These are phyloP conservation scores for Apocrypta bakeri DNA, from an alignment of 1,140 invertebrate genomes.

Conservation along the genomic window DNA sequence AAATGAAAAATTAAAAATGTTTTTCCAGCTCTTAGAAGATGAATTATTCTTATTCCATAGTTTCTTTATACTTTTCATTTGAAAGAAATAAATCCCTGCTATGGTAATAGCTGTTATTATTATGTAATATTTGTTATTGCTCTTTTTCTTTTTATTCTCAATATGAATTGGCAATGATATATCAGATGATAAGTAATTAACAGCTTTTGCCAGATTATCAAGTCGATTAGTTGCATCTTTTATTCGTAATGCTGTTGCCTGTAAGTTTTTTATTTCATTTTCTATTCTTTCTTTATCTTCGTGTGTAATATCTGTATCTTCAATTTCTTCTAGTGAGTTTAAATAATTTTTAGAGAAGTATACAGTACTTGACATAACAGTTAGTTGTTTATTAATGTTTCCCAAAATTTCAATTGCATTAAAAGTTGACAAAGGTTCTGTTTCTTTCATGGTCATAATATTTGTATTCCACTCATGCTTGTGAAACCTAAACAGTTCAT, in stretches of 20 bases:
- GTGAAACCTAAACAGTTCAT: conserved; percentile 74
- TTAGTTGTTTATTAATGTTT: conserved; percentile 58
- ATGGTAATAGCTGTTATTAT: conserved; percentile 22
- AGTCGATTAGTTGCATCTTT: conserved; percentile 57
- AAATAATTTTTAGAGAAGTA: conserved; percentile 58
- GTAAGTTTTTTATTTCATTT: conserved; percentile 52
- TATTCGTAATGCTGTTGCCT: conserved; percentile 51
- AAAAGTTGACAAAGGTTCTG: conserved; percentile 55
- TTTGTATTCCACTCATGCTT: conserved; percentile 73
- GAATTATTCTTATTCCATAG: neutral
- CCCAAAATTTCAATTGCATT: conserved; percentile 47
- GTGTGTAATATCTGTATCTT: conserved; percentile 39
- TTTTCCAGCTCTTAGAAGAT: neutral
- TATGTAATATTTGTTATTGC: conserved; percentile 7
- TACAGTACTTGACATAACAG: conserved; percentile 62
- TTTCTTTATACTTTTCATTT: conserved; percentile 8
- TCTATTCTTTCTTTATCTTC: conserved; percentile 47
- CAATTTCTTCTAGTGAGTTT: conserved; percentile 25
- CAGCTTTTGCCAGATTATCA: conserved; percentile 53
- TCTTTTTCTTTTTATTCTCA: conserved; percentile 36
- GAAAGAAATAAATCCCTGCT: conserved; percentile 25
- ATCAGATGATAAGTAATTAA: conserved; percentile 45
- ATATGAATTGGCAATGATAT: conserved; percentile 45
- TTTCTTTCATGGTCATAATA: conserved; percentile 56
- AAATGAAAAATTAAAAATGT: conserved; percentile 19